These are phyloP conservation scores for Lonchura striata DNA, from an alignment of 2,113 vertebrate genomes.

Conservation along the genomic window DNA sequence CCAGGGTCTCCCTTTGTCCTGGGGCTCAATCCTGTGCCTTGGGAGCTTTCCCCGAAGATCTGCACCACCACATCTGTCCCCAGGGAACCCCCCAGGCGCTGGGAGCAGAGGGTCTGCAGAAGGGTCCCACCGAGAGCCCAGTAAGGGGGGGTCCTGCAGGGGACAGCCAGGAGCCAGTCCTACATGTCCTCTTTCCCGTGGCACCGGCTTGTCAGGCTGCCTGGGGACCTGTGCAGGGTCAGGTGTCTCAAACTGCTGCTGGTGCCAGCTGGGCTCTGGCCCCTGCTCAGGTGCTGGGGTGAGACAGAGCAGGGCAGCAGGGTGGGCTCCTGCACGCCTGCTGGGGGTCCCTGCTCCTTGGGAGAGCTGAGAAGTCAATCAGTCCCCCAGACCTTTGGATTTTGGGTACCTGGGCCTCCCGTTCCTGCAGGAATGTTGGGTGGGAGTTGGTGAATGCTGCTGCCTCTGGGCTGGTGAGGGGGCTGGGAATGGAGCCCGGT, in stretches of 20 bases:
- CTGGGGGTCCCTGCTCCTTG: accelerated
- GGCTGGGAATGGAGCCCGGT: background rate
- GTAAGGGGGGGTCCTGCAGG: background rate
- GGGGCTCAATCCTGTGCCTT: accelerated
- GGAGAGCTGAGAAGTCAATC: background rate
- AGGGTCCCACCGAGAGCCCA: background rate
- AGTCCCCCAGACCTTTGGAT: accelerated
- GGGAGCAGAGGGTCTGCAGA: background rate
- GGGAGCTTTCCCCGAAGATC: background rate
- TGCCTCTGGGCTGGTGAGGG: accelerated
- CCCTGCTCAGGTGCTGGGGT: background rate
- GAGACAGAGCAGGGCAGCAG: background rate
- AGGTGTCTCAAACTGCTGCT: background rate
- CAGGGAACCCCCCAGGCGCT: background rate
- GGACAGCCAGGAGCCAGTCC: background rate
- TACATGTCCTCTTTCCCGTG: background rate
- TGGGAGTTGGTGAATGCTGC: background rate
- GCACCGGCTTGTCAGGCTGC: background rate
- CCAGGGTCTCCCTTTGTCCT: background rate
- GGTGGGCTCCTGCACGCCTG: accelerated
- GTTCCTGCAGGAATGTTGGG: background rate
- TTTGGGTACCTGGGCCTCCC: background rate
- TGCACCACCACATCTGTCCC: accelerated
- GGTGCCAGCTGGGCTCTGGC: background rate
- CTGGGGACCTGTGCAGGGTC: background rate